These are phyloP conservation scores for Gymnocypris eckloni DNA, from an alignment of 2,797 vertebrate species.

Conservation along the genomic window DNA sequence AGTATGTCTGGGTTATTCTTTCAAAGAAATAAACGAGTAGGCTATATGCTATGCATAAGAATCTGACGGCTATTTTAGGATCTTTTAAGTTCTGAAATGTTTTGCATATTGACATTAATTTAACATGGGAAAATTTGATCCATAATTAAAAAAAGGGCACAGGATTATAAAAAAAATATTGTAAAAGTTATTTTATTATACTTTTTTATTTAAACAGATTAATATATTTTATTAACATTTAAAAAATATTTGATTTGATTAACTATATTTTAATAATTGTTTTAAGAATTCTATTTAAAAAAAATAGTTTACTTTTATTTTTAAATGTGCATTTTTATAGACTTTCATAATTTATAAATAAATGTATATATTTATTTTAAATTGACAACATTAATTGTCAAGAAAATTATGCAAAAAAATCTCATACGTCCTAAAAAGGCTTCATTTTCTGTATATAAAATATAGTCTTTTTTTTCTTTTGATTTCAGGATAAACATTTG, in stretches of 20 bases:
- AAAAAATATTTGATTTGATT: not conserved
- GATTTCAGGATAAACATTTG: not conserved
- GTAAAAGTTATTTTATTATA: not conserved
- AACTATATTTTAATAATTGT: not conserved
- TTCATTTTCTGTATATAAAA: not conserved
- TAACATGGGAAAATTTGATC: not conserved
- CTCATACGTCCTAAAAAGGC: not conserved
- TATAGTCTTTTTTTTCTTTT: not conserved
- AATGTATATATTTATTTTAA: not conserved
- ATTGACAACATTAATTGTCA: not conserved
- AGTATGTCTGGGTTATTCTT: constrained; percentile 3
- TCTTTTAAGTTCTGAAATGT: not conserved
- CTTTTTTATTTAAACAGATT: not conserved
- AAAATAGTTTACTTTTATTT: not conserved
- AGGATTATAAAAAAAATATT: not conserved
- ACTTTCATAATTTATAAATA: too few species aligned
- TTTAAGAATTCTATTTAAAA: not conserved
- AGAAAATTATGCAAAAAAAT: not conserved
- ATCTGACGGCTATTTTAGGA: not conserved
- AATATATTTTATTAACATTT: not conserved
- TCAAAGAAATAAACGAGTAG: not conserved
- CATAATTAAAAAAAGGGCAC: not conserved
- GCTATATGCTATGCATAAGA: not conserved
- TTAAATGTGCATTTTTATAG: too few species aligned
- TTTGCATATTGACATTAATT: not conserved